These are phyloP conservation scores for Leptopilina syphax DNA, from an alignment of 2,888 invertebrate genomes.

Conservation along the genomic window DNA sequence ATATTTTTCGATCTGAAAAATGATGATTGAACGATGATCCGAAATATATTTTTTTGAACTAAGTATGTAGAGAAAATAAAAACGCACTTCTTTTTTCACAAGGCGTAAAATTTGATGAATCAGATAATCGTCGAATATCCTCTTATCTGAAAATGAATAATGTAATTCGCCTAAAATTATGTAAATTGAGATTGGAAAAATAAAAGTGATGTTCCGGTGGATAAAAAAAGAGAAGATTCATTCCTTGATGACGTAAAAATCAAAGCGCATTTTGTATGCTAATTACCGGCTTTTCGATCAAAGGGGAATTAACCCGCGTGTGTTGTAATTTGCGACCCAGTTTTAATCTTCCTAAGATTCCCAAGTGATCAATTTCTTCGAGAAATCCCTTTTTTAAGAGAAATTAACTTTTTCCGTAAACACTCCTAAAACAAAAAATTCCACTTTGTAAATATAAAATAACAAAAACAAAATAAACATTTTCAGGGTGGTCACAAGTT, in stretches of 20 bases:
- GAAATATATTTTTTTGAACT: too few relatives aligned
- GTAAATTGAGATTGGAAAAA: neutral
- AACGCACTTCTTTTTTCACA: too few relatives aligned
- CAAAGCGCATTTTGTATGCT: neutral
- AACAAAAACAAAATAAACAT: too few relatives aligned
- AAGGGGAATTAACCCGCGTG: neutral
- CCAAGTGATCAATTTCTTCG: neutral
- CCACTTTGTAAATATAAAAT: neutral
- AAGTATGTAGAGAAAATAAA: too few relatives aligned
- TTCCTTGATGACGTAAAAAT: neutral
- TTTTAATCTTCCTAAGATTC: neutral
- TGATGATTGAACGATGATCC: too few relatives aligned
- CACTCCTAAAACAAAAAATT: neutral
- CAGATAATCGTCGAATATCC: too few relatives aligned
- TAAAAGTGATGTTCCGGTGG: neutral
- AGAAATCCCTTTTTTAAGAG: neutral
- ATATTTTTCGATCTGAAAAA: too few relatives aligned
- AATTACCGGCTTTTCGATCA: neutral
- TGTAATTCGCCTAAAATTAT: neutral
- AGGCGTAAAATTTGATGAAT: too few relatives aligned
- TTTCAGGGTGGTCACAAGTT: too few relatives aligned
- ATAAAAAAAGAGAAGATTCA: conserved; percentile 1
- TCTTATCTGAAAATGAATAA: too few relatives aligned
- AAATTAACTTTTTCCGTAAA: too few relatives aligned
- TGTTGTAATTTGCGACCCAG: neutral